These are phyloP conservation scores for Drosophila sp. DNA, from an alignment of 1,140 invertebrate species.

Conservation along the genomic window DNA sequence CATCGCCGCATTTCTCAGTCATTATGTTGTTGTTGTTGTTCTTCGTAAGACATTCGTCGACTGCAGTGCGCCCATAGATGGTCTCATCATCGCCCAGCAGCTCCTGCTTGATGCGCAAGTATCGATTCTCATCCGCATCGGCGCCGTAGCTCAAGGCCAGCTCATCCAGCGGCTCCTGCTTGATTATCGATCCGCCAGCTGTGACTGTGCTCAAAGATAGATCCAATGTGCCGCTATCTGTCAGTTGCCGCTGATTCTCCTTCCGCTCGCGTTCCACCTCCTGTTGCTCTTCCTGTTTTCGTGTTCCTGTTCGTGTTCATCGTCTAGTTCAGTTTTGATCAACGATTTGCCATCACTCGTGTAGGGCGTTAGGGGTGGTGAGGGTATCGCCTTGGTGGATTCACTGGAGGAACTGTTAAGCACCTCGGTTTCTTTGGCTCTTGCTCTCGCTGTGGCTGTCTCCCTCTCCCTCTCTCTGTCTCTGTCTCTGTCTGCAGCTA, in stretches of 20 bases:
- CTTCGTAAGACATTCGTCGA: conserved; percentile 13
- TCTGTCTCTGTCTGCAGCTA: not conserved
- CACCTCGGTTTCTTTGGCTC: conserved; percentile 65
- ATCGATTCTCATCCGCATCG: conserved; percentile 68
- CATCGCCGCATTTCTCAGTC: conserved; percentile 20
- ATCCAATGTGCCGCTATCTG: conserved; percentile 36
- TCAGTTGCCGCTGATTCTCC: not conserved
- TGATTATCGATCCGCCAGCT: conserved; percentile 49
- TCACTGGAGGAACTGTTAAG: conserved; percentile 51
- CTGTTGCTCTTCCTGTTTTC: conserved; percentile 6
- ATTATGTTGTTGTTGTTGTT: conserved; percentile 46
- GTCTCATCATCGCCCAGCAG: conserved; percentile 57
- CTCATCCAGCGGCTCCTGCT: conserved; percentile 76
- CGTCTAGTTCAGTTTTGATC: conserved; percentile 58
- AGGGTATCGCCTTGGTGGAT: conserved; percentile 80
- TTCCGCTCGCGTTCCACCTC: not conserved
- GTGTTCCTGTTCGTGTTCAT: conserved; percentile 18
- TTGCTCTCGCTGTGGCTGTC: not conserved
- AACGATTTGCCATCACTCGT: conserved; percentile 26
- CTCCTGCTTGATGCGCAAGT: conserved; percentile 73
- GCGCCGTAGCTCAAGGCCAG: conserved; percentile 44
- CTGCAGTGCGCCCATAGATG: conserved; percentile 7
- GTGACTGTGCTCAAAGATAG: conserved; percentile 43
- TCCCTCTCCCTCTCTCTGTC: no score
- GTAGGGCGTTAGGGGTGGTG: conserved; percentile 78